phyloP scores from a whole-genome alignment of 1,140 invertebrate species.

The Scylla paramamosain region DNA sequence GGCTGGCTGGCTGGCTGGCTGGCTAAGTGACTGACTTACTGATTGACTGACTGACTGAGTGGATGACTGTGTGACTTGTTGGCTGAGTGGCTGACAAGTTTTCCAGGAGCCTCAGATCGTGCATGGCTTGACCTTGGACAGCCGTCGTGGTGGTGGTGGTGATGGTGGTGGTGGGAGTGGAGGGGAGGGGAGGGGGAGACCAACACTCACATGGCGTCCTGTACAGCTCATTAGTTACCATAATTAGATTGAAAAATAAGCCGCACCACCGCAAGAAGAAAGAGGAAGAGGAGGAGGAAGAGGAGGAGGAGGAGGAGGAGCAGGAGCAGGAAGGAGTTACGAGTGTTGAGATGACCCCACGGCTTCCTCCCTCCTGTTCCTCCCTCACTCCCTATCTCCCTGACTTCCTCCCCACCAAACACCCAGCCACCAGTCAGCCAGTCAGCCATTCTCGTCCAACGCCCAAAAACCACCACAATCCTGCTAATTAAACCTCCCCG shows the following conservation, averaged over 20 bases:
- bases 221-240: neutral
- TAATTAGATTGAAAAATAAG: constrained; percentile 10
- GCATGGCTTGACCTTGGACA: too few species aligned
- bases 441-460: too few species aligned
- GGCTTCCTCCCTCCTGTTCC: neutral
- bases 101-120: too few species aligned
- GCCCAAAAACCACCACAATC: too few species aligned
- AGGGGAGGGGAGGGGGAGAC: neutral
- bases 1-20: too few species aligned
- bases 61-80: too few species aligned
- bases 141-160: neutral
- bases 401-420: neutral
- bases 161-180: neutral
- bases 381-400: neutral
- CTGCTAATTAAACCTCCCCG: neutral
- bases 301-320: neutral
- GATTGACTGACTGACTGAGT: too few species aligned
- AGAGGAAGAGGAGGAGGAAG: neutral
- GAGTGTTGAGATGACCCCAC: constrained; percentile 10
- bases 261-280: constrained; percentile 7
- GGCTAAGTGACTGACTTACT: too few species aligned
- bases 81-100: too few species aligned
- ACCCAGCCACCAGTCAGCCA: neutral
- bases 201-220: neutral
- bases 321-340: neutral